Base-by-base conservation (phyloP, 1,140 invertebrate species). In the Cryptotermes secundus region DNA sequence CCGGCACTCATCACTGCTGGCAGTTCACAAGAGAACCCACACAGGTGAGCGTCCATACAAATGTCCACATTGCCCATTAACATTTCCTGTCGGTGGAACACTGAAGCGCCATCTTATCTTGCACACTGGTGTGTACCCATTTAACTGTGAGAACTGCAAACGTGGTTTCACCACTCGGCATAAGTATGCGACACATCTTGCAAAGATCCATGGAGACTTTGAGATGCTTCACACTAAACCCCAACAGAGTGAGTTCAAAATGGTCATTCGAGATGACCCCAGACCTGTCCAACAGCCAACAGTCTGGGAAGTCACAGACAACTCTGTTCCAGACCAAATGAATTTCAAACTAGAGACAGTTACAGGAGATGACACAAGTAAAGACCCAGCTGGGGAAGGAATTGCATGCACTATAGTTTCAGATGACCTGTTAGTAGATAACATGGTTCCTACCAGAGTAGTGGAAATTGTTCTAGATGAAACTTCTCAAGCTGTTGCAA, bases 41-140 rank as follows among this genome's bases (percentile, higher is more conserved):
- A 84, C 81, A 24, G 86, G 86, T 22, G 86, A 85, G 79, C 83
- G 85, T 19, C 86, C 86, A 12, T 86, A 86, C 80, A 82, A 85
- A 80, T 86, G 86, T 86, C 86, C 85, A 65, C 85, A 86, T 38
- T 86, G 86, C 65, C 59, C 83, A n/a, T 83, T 83, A 45, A 45
- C 86, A 38, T 84, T 86, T 72, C 79, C 84, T 49, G 84, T 86
- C 16, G 83, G 84, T 34, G 83, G 85, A n/a, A 86, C 87, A 31
- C 83, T 85, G 7, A 87, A 86, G 34, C 83, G 85, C 22, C 87
- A 87, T 83, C 31, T 87, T 24, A 86, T 86, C 72, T 35, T 87
- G 38, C 87, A 87, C 79, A 87, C 87, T 31, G 83, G 85, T 42
- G 53, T 84, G 7, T 87, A 85, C 83, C 86, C 86, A 16, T 86